Evolutionary conservation across 2,888 invertebrate genomes (phyloP), one percentile per base, ranked within the genome.

Genomic region (Pterostichus madidus): DNA sequence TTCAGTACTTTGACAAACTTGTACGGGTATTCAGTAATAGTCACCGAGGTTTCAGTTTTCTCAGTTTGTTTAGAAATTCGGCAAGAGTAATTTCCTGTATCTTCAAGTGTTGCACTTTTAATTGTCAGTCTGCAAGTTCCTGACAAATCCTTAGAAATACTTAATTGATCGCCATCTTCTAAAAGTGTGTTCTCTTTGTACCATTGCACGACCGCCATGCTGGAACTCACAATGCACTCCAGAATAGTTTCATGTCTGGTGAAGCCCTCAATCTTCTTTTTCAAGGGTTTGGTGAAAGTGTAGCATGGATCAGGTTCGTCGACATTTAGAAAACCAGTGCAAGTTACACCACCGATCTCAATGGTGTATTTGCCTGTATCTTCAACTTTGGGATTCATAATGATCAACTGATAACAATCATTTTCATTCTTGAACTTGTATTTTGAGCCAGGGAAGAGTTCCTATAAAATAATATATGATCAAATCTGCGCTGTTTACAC

Each of bases 301-400:
- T 98, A 99, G 11, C 94, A 94, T 46, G 98, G 98, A 90, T 98
- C 98, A 83, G 99, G 96, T 90, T 98, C 99, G 88, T 99, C 98
- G 24, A 99, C 99, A 90, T 96, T 97, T 81, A 99, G 93, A 91
- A 97, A 97, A 64, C 96, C 98, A 17, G 97, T 95, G 86, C 96
- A 96, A 79, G 94, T 94, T 73, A 96, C 93, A 79, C 98, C 97
- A 87, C 96, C 96, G 86, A 99, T 97, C 91, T 99, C 98, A 87
- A 98, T 95, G 0, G 96, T 97, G 89, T 98, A 99, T 91, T 98
- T 98, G 86, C 99, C 99, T 86, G 96, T 96, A 89, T 99, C 99
- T 87, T 99, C 99, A 49, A 97, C 96, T 91, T 97, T 97, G 0
- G 99, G 98, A 87, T 93, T 94, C 89, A 93, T 93, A 87, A 99